Evolutionary conservation across 2,797 vertebrate genomes (phyloP).

Genomic region (Chaetodon trifasciatus): DNA sequence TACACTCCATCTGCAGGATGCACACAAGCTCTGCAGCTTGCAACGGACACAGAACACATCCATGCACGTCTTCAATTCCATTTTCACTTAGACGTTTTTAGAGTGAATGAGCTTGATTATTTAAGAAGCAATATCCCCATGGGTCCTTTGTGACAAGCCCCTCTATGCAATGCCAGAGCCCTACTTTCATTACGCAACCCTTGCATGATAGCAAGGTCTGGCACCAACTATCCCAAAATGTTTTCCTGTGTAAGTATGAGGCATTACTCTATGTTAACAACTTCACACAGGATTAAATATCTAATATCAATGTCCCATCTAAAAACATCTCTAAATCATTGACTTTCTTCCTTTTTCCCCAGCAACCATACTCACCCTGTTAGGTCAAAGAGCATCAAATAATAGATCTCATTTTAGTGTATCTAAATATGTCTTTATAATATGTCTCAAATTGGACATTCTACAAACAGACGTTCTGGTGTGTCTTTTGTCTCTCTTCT

Average conservation of each 20-base stretch:
- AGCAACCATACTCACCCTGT: not conserved
- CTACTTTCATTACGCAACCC: conserved; percentile 73
- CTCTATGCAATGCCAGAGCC: conserved; percentile 57
- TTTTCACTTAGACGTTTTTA: conserved; percentile 14
- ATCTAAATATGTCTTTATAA: conserved; percentile 9
- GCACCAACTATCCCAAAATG: conserved; percentile 67
- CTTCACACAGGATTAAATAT: conserved; percentile 81
- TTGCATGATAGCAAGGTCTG: conserved; percentile 73
- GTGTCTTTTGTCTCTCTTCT: conserved; percentile 8
- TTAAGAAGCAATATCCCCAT: conserved; percentile 25
- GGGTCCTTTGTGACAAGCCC: conserved; percentile 20
- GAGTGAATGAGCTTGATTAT: conserved; percentile 12
- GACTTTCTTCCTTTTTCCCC: conserved; percentile 20
- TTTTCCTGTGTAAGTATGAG: conserved; percentile 78
- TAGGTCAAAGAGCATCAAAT: conserved; percentile 9
- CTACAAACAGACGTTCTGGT: not conserved
- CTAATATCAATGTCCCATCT: conserved; percentile 68
- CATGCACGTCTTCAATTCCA: not conserved
- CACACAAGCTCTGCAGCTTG: conserved; percentile 39
- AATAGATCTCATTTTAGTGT: conserved; percentile 5
- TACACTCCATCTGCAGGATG: conserved; percentile 52
- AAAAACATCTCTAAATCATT: conserved; percentile 47
- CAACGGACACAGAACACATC: conserved; percentile 1
- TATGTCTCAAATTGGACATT: conserved; percentile 12
- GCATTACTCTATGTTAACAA: conserved; percentile 80